Conservation (phyloP, 2,113 vertebrate genomes). For the Abramis brama region DNA sequence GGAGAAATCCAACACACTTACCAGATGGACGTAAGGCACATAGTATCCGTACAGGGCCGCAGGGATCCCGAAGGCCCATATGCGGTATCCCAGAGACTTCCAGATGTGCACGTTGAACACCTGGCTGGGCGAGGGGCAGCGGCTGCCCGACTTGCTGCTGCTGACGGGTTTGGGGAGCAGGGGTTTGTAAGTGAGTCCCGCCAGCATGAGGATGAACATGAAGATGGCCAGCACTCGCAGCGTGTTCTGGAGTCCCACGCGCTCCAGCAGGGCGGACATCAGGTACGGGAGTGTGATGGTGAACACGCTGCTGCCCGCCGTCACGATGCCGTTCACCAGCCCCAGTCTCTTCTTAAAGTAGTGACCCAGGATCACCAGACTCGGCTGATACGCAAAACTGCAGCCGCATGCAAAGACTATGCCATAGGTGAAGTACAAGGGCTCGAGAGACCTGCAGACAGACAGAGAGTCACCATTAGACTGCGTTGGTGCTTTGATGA, state of each 20-base stretch:
- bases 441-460: conserved; percentile 82
- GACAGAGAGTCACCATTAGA: neutral
- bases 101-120: conserved; percentile 91
- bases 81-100: conserved; percentile 86
- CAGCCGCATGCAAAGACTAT: conserved; percentile 94
- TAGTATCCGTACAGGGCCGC: conserved; percentile 95
- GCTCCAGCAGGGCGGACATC: conserved; percentile 73
- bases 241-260: conserved; percentile 77
- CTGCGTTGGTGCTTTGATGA: neutral
- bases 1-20: conserved; percentile 69
- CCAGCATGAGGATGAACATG: conserved; percentile 89
- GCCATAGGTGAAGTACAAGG: conserved; percentile 94
- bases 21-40: conserved; percentile 97
- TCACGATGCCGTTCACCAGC: conserved; percentile 95
- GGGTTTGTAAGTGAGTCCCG: conserved; percentile 89
- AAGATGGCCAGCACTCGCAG: conserved; percentile 84
- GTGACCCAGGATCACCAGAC: conserved; percentile 93
- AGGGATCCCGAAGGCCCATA: conserved; percentile 94
- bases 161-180: conserved; percentile 66
- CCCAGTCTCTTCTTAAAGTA: conserved; percentile 97
- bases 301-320: conserved; percentile 93
- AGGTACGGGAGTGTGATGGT: conserved; percentile 87
- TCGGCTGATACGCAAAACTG: conserved; percentile 96
- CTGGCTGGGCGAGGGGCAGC: conserved; percentile 70
- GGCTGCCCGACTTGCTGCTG: conserved; percentile 65